These are phyloP conservation scores for Halcyon leucocephala DNA, from an alignment of 2,797 vertebrate species.

Conservation along the genomic window DNA sequence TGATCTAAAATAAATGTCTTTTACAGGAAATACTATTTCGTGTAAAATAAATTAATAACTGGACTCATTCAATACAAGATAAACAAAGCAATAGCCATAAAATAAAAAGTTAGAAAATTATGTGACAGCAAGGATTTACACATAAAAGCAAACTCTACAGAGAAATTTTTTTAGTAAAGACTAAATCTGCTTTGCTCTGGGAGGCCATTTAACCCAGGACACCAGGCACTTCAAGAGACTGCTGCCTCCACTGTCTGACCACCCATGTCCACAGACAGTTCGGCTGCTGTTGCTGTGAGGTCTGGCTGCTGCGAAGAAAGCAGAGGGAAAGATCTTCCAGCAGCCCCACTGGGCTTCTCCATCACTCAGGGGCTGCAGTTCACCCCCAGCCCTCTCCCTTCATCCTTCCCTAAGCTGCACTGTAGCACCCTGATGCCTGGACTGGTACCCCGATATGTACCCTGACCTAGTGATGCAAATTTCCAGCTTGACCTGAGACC, in stretches of 20 bases:
- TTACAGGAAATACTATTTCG: neutral
- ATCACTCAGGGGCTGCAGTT: neutral
- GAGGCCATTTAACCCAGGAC: neutral
- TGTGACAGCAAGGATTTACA: neutral
- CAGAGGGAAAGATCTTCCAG: fast-evolving
- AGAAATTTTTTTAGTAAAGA: neutral
- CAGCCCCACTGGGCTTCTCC: neutral
- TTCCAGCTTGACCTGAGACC: neutral
- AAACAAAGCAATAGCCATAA: neutral
- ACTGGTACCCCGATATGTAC: fast-evolving
- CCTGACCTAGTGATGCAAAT: fast-evolving
- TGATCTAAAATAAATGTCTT: neutral
- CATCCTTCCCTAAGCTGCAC: neutral
- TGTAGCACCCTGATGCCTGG: too few relatives aligned
- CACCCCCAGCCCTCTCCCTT: neutral
- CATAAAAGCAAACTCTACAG: neutral
- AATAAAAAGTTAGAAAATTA: neutral
- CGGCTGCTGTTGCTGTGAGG: fast-evolving
- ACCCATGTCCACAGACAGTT: neutral
- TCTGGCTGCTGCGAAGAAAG: neutral
- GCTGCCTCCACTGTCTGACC: neutral
- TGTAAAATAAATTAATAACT: neutral
- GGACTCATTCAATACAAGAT: neutral
- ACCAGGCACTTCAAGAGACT: neutral
- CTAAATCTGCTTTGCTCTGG: neutral